These are phyloP conservation scores for Zootermopsis nevadensis DNA, from an alignment of 2,888 invertebrate species.

Conservation along the genomic window DNA sequence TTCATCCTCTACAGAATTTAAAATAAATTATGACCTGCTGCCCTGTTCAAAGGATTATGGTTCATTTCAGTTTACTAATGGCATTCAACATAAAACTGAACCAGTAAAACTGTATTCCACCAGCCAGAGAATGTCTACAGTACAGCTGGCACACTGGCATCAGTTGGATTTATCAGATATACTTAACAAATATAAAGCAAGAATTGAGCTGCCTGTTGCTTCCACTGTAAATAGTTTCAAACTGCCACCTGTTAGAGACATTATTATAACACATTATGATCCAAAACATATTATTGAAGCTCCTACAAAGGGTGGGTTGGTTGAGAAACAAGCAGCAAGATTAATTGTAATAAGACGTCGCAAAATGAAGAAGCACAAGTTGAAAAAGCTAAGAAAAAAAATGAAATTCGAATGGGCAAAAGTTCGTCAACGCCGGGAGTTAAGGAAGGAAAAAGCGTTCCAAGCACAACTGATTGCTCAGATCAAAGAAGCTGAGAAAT, in stretches of 20 bases:
- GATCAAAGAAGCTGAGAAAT: constrained; percentile 78
- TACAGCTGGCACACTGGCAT: not conserved
- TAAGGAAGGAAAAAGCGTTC: constrained; percentile 81
- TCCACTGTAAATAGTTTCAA: not conserved
- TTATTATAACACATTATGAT: not conserved
- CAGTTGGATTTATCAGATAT: not conserved
- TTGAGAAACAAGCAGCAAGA: constrained; percentile 77
- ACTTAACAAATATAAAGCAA: not conserved
- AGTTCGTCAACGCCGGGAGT: constrained; percentile 75
- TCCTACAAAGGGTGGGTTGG: constrained; percentile 62
- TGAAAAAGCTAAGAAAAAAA: constrained; percentile 80
- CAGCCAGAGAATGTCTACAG: not conserved
- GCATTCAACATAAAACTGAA: not conserved
- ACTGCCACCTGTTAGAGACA: not conserved
- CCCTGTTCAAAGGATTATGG: not conserved
- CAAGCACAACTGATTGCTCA: constrained; percentile 76
- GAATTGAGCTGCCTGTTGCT: constrained; percentile 1
- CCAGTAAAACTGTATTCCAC: not conserved
- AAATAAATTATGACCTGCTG: not conserved
- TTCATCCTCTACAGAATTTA: not conserved
- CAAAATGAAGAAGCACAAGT: constrained; percentile 90
- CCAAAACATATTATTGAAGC: constrained; percentile 58
- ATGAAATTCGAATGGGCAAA: constrained; percentile 84
- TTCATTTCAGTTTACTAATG: not conserved
- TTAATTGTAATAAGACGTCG: constrained; percentile 81